These are phyloP conservation scores for Xanthia togata DNA, from an alignment of 2,888 invertebrate genomes.

Conservation along the genomic window DNA sequence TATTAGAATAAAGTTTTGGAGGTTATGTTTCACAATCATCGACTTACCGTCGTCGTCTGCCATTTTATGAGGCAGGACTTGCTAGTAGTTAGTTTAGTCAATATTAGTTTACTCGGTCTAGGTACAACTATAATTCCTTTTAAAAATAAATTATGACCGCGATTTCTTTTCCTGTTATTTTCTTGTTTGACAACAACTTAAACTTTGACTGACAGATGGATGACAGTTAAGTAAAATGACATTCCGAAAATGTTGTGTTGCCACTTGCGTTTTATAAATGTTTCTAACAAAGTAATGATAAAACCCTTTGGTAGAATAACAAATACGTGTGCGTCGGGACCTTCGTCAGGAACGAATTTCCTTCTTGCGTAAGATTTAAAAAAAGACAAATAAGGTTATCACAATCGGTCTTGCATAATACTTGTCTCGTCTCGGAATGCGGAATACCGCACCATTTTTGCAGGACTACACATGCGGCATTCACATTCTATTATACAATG, in stretches of 20 bases:
- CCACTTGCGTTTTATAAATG: background rate
- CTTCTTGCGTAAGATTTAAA: too few relatives aligned
- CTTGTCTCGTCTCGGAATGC: too few relatives aligned
- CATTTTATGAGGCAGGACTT: constrained; percentile 64
- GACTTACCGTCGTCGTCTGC: constrained; percentile 84
- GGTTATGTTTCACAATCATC: constrained; percentile 71
- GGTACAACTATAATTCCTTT: background rate
- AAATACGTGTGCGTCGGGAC: background rate
- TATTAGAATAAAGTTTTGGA: constrained; percentile 16
- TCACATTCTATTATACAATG: too few relatives aligned
- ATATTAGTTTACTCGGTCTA: background rate
- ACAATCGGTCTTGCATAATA: too few relatives aligned
- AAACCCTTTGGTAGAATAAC: constrained; percentile 2
- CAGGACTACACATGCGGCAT: too few relatives aligned
- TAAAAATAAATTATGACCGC: rapidly evolving
- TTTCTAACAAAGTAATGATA: background rate
- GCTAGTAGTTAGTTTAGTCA: background rate
- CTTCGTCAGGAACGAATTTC: background rate
- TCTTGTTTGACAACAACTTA: constrained; percentile 45
- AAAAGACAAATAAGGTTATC: too few relatives aligned
- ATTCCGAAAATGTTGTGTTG: background rate
- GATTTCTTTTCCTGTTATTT: background rate
- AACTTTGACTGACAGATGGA: background rate
- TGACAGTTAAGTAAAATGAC: constrained; percentile 1
- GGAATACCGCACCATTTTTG: too few relatives aligned